Evolutionary conservation across 1,140 invertebrate species (phyloP), one percentile per base, ranked within the genome.

Genomic region (Plutomurus gul): DNA sequence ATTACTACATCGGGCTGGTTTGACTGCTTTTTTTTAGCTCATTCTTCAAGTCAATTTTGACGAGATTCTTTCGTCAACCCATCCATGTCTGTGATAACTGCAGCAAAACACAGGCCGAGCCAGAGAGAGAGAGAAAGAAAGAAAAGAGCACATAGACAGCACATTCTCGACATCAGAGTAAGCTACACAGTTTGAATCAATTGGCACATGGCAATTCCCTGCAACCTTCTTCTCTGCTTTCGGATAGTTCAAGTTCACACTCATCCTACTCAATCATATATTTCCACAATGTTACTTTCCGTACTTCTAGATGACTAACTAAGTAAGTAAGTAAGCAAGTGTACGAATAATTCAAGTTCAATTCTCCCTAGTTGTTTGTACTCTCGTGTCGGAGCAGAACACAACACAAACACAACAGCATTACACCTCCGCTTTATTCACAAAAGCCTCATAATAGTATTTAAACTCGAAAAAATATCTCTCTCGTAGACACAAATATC

Each of bases 201-300:
- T 65, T 33, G 56, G 56, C 56, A 65, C 56, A 65, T 30, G 56
- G 56, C 56, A 36, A 65, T 65, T 65, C 56, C 27, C 51, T 60
- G 0, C 49, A 25, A 13, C 51, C 56, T 65, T 65, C 56, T 65
- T 30, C 18, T 65, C 56, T 65, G n/a, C 18, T 30, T 65, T 65
- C 56, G 56, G 56, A 65, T 65, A 36, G 56, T 65, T 65, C 56
- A 65, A 65, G 56, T 65, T 65, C 56, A 65, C 56, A 65, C 56
- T 65, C 56, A 65, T 65, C 56, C 56, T 65, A 65, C 56, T 65
- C 56, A 65, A 65, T 65, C 56, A 65, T 65, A n/a, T n/a, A n/a
- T 16, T 65, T 65, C 5, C 51, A 33, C 51, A 60, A 60, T 30
- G n/a, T 13, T 43, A 10, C 39, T 43, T 43, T n/a, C 39, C 2